phyloP scores from a whole-genome alignment of 2,797 vertebrate genomes.

The Merluccius polli region DNA sequence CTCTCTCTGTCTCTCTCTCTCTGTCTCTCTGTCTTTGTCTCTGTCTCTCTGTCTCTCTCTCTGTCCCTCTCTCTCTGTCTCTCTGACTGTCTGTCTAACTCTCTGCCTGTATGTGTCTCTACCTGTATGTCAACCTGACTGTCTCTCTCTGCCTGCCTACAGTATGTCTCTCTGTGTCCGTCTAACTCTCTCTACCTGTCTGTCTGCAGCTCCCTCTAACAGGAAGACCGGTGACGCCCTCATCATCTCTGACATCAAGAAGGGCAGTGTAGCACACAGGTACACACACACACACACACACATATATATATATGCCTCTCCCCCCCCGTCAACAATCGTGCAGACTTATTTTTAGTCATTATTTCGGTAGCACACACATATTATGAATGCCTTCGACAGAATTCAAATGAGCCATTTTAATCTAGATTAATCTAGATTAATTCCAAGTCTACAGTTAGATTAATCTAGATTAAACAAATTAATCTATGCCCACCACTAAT shows the following conservation, averaged over 20 bases:
- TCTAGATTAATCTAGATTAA: no score
- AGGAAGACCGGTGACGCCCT: slow-evolving; percentile 92
- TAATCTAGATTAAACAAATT: no score
- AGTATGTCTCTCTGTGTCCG: background rate
- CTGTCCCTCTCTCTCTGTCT: background rate
- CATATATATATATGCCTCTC: background rate
- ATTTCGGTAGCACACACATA: no score
- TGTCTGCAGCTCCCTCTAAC: slow-evolving; percentile 86
- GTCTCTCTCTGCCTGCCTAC: background rate
- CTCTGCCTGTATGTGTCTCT: no score
- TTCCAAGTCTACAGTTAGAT: no score
- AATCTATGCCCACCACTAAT: no score
- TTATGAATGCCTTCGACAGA: no score
- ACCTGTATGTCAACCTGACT: slow-evolving; percentile 6
- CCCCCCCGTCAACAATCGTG: no score
- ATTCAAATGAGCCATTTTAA: no score
- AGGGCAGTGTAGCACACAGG: slow-evolving; percentile 98
- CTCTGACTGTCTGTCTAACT: no score
- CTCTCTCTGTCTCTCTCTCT: background rate
- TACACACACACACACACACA: slow-evolving; percentile 48
- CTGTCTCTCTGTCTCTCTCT: background rate
- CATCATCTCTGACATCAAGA: slow-evolving; percentile 99
- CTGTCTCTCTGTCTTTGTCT: no score
- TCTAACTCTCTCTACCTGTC: background rate
- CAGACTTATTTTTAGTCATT: no score